These are phyloP conservation scores for Chrysomela aeneicollis DNA, from an alignment of 2,888 invertebrate genomes.

Conservation along the genomic window DNA sequence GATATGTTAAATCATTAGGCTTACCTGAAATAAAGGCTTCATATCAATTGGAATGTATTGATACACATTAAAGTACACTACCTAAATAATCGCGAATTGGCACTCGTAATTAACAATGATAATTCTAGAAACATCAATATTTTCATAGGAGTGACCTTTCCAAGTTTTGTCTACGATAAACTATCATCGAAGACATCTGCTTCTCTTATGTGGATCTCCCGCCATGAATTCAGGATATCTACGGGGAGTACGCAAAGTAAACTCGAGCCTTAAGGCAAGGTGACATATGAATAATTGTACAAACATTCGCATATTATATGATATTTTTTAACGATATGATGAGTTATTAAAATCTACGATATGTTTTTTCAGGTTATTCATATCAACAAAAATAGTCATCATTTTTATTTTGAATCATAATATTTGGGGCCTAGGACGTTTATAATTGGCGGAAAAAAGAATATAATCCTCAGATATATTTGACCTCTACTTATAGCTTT, in stretches of 20 bases:
- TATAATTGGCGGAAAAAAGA: too few relatives aligned
- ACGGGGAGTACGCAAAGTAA: neutral
- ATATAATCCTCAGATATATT: too few relatives aligned
- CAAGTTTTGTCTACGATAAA: conserved; percentile 9
- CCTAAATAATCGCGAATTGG: neutral
- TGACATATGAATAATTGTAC: too few relatives aligned
- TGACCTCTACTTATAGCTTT: too few relatives aligned
- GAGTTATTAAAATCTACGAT: too few relatives aligned
- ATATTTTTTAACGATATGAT: too few relatives aligned
- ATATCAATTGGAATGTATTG: conserved; percentile 7
- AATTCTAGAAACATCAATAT: conserved; percentile 23
- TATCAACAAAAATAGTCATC: too few relatives aligned
- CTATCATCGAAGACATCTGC: conserved; percentile 20
- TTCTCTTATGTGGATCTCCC: conserved; percentile 38
- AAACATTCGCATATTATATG: too few relatives aligned
- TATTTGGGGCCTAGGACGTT: too few relatives aligned
- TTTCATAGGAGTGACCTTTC: conserved; percentile 30
- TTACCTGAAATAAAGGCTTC: conserved; percentile 26
- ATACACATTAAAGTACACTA: neutral
- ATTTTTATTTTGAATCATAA: too few relatives aligned
- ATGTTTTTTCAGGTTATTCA: too few relatives aligned
- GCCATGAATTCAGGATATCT: conserved; percentile 22
- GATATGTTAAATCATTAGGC: neutral
- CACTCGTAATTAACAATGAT: conserved; percentile 18
- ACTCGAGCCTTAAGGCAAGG: too few relatives aligned